Evolutionary conservation across 2,113 vertebrate species (phyloP).

Genomic region (Microcebus murinus): DNA sequence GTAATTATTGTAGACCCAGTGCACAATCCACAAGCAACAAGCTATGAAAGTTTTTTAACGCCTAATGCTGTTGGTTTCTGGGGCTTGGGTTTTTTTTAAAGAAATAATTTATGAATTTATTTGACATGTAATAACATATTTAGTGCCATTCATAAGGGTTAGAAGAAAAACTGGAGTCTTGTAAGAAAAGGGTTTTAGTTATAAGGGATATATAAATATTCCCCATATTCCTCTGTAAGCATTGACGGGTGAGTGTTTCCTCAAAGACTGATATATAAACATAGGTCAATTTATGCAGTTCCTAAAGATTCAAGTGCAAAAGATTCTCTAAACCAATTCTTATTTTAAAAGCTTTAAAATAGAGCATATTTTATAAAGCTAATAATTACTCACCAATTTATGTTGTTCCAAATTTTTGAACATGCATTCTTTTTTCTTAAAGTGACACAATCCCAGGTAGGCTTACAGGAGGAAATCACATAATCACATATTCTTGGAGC

Average conservation of each 20-base stretch:
- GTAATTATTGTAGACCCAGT: background rate
- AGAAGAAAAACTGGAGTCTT: conserved; percentile 37
- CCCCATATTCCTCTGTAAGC: background rate
- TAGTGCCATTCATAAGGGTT: background rate
- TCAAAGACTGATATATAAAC: conserved; percentile 39
- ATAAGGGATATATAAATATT: background rate
- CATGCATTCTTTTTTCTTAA: background rate
- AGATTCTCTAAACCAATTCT: background rate
- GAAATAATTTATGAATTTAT: conserved; percentile 44
- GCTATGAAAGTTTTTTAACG: background rate
- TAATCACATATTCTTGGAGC: background rate
- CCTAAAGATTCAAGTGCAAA: background rate
- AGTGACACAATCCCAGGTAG: background rate
- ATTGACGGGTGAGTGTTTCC: background rate
- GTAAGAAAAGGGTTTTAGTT: background rate
- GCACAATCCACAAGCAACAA: background rate
- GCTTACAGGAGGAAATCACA: background rate
- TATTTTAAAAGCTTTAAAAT: conserved; percentile 18
- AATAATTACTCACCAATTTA: conserved; percentile 13
- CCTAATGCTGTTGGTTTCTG: background rate
- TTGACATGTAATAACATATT: background rate
- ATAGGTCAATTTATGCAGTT: background rate
- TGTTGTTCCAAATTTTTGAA: conserved; percentile 17
- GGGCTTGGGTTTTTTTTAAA: background rate
- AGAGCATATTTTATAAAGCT: background rate